Evolutionary conservation across 2,797 vertebrate species (phyloP), one percentile per base, ranked within the genome.

Genomic region (Hypotaenidia philippensis): DNA sequence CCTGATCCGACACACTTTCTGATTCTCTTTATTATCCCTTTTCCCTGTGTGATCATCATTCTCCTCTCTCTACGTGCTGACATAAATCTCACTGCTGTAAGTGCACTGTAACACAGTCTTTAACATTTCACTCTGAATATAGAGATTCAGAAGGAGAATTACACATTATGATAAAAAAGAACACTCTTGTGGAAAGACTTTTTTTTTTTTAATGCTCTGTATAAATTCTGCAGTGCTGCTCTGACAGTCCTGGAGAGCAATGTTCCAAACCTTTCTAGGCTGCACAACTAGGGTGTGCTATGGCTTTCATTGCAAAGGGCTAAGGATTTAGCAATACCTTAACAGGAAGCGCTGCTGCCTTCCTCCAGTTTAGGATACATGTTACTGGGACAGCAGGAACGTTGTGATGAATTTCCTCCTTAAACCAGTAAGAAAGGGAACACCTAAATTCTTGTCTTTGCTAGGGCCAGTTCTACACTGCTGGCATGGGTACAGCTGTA

Each of bases 111-210:
- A 94, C 49, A 0, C 55, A 72, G 66, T 79, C 75, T 95, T 95
- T 84, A 81, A 59, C 81, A 60, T 82, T 87, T 91, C 64, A 53
- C 60, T 87, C 86, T 70, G 80, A 84, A 82, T 66, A 60, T 4
- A 87, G 60, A 95, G 83, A 89, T 69, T 72, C n/a, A 66, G 87
- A 71, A 85, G 66, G 41, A 94, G 74, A 93, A 94, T 89, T 89
- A 92, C 63, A 90, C 52, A 17, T 89, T 87, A 76, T 83, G 95
- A 89, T 91, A 93, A 93, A 90, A 94, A 94, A 86, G 91, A 93
- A 96, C 94, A 87, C 74, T 82, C 90, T 34, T 76, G 32, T 89
- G 86, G 93, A 88, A 95, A 90, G 47, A 59, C 4, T 50, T 78
- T 72, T 79, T 61, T 68, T 32, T 55, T 56, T 57, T 26, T 23